Base-by-base conservation (phyloP, 1,140 invertebrate genomes). In the Nasonia longicornis region DNA sequence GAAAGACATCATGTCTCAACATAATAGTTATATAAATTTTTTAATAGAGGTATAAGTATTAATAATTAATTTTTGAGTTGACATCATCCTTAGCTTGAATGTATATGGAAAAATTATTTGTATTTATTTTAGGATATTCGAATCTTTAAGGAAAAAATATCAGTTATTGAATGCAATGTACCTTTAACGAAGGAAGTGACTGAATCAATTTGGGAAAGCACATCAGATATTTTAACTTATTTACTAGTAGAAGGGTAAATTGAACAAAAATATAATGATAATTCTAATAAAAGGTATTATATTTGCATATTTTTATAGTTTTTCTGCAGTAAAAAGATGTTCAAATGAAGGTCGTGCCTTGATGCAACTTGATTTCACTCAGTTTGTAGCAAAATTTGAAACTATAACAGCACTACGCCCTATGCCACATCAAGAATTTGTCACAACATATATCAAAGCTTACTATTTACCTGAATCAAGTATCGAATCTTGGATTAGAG, bases 351-450 rank as follows among this genome's bases (percentile, higher is more conserved):
- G 98, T 1, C 91, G 98, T 81, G 98, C 97, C 0, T 89, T 99
- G 3, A 99, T 99, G 98, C 98, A 99, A 88, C 91, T 99, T 4
- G 98, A 99, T 92, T 99, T 98, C 89, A 97, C 97, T 31, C 98
- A 99, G 88, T 94, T 99, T 80, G 93, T 98, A 75, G 95, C 95
- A 12, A 98, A 98, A 87, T 92, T 99, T 52, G 97, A 98, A 88
- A 94, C 95, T 86, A 93, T 98, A 22, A 96, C 96, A 0, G 93
- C 93, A 12, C 85, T 96, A 16, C 94, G 95, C 88, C 97, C 97
- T 20, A 93, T 98, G 58, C 97, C 98, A 12, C 95, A 97, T 87
- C 94, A 94, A 85, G 95, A 97, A 72, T 97, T 96, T 86, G 98
- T 99, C 0, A 98, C 99, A 90, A 93, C 93, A 35, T 99, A 98